Conservation (phyloP, 2,113 vertebrate species). For the Lepisosteus osseus region DNA sequence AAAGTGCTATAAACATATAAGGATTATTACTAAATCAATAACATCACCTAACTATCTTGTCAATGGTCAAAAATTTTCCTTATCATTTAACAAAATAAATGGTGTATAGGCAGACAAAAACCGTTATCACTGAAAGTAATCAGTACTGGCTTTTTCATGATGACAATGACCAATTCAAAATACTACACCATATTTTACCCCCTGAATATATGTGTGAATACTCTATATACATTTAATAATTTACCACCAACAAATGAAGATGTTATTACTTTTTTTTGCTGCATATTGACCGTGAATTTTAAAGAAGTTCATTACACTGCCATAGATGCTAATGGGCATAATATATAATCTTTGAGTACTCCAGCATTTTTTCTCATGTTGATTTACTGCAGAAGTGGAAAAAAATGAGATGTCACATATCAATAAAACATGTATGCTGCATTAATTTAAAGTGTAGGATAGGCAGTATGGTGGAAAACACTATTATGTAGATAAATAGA, state of each 20-base stretch:
- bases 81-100: neutral
- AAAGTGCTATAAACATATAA: too few relatives aligned
- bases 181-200: too few relatives aligned
- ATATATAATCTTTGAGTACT: slow-evolving; percentile 31
- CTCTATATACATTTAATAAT: neutral
- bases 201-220: neutral
- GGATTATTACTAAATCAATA: too few relatives aligned
- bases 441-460: slow-evolving; percentile 15
- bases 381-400: slow-evolving; percentile 27
- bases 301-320: slow-evolving; percentile 34
- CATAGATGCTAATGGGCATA: slow-evolving; percentile 28
- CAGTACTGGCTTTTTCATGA: too few relatives aligned
- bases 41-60: neutral
- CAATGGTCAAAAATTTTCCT: neutral
- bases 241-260: slow-evolving; percentile 24
- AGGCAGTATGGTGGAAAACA: slow-evolving; percentile 28
- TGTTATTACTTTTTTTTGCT: slow-evolving; percentile 28
- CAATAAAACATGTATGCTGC: slow-evolving; percentile 24
- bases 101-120: neutral
- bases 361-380: slow-evolving; percentile 19
- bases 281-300: slow-evolving; percentile 29
- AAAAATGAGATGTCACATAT: slow-evolving; percentile 22
- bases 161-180: too few relatives aligned
- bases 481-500: slow-evolving; percentile 41
- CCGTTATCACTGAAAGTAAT: too few relatives aligned